Conservation (phyloP, 2,113 vertebrate genomes). For the Pungitius pungitius region DNA sequence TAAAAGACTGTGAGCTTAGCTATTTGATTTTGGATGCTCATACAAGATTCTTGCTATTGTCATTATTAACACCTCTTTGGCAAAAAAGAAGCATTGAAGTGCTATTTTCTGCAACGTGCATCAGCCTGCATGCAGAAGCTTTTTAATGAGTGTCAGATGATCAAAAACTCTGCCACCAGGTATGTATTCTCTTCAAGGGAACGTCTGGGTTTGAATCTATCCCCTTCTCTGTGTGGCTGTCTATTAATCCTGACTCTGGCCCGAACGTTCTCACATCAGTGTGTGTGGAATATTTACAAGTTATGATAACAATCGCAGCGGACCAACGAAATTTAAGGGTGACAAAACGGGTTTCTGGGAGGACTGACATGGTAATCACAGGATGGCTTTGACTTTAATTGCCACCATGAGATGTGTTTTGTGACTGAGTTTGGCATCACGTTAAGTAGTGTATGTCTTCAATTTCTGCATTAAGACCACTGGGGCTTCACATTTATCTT, state of each 20-base stretch:
- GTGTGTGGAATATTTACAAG: conserved; percentile 33
- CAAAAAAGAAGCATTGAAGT: background rate
- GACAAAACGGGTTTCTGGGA: conserved; percentile 36
- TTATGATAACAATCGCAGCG: conserved; percentile 25
- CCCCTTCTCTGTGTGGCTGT: conserved; percentile 11
- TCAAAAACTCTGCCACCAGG: conserved; percentile 32
- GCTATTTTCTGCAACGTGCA: conserved; percentile 20
- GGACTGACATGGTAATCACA: conserved; percentile 51
- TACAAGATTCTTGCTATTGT: conserved; percentile 6
- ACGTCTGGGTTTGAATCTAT: conserved; percentile 15
- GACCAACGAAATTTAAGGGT: conserved; percentile 12
- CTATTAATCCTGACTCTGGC: conserved; percentile 14
- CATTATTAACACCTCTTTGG: conserved; percentile 25
- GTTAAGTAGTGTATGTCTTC: conserved; percentile 42
- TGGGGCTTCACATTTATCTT: conserved; percentile 32
- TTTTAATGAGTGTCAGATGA: conserved; percentile 56
- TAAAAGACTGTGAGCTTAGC: conserved; percentile 13
- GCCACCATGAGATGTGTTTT: conserved; percentile 33
- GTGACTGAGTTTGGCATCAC: conserved; percentile 30
- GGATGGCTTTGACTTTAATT: conserved; percentile 43
- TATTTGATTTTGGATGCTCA: conserved; percentile 16
- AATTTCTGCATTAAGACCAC: conserved; percentile 40
- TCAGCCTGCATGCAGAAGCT: conserved; percentile 21
- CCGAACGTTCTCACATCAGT: conserved; percentile 15
- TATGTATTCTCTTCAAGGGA: conserved; percentile 20